Evolutionary conservation across 1,140 invertebrate species (phyloP).

Genomic region (Drosophila oshimai): DNA sequence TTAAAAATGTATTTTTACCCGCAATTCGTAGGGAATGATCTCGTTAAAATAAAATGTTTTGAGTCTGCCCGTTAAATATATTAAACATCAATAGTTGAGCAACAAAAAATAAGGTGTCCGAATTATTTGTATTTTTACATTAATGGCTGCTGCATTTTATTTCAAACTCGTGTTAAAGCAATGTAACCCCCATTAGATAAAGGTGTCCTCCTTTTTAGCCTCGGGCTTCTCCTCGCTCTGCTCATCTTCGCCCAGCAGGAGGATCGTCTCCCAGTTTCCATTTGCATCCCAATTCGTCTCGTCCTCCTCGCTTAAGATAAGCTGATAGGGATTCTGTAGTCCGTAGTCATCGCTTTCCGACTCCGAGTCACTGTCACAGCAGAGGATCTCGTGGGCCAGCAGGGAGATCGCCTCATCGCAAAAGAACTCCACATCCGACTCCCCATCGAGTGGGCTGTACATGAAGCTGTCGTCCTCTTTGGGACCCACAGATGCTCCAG

Average conservation of each 20-base stretch:
- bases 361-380: slow-evolving; percentile 42
- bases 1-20: no score
- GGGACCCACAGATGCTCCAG: no score
- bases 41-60: no score
- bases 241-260: slow-evolving; percentile 11
- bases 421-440: slow-evolving; percentile 24
- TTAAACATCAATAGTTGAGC: no score
- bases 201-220: not conserved
- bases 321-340: slow-evolving; percentile 10
- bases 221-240: slow-evolving; percentile 15
- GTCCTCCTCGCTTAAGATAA: slow-evolving; percentile 31
- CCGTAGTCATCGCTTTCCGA: not conserved
- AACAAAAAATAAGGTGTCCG: no score
- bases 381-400: slow-evolving; percentile 51
- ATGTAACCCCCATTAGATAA: no score
- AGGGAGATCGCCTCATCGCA: slow-evolving; percentile 48
- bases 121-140: no score
- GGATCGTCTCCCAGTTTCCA: not conserved
- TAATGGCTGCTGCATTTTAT: not conserved
- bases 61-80: not conserved
- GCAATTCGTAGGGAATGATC: no score
- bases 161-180: not conserved
- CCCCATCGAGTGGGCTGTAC: slow-evolving; percentile 30
- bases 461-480: not conserved
- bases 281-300: not conserved